Percentiles rank a stretch among this genome's conserved stretches.
Evolutionary conservation across 2,888 invertebrate species (phyloP).

Genomic region (Tanypteryx hageni): DNA sequence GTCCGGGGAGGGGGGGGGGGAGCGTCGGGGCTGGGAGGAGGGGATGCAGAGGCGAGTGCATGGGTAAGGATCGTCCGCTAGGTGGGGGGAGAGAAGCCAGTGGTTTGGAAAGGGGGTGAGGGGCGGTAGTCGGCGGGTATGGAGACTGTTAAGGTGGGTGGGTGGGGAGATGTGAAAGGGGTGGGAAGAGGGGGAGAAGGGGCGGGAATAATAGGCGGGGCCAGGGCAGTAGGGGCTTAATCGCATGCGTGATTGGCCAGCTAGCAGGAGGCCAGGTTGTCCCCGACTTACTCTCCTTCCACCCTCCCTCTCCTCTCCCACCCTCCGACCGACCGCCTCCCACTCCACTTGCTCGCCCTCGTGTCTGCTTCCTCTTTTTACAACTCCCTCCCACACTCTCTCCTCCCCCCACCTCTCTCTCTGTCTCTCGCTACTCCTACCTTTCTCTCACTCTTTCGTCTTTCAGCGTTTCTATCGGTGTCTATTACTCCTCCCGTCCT

Average conservation of each 20-base stretch:
- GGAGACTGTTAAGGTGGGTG: no score
- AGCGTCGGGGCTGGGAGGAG: no score
- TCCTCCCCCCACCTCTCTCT: no score
- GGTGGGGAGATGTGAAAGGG: neutral
- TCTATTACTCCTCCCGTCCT: no score
- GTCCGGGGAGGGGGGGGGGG: neutral
- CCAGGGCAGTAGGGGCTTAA: neutral
- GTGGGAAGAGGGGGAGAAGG: neutral
- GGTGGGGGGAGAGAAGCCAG: neutral
- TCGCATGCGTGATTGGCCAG: slow-evolving; percentile 58
- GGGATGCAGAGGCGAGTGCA: neutral
- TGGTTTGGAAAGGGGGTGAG: neutral
- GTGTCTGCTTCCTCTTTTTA: no score
- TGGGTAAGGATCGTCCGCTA: no score
- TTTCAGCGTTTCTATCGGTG: no score
- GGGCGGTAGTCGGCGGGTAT: neutral
- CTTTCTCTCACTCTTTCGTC: no score
- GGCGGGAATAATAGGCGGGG: neutral
- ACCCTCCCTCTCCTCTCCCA: neutral
- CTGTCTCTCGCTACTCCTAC: no score
- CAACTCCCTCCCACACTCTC: no score
- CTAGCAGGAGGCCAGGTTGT: slow-evolving; percentile 32
- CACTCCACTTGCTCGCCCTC: no score
- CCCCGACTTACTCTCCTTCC: neutral
- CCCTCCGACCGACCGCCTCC: neutral